Evolutionary conservation across 2,888 invertebrate species (phyloP).

Genomic region (Euplagia quadripunctaria): DNA sequence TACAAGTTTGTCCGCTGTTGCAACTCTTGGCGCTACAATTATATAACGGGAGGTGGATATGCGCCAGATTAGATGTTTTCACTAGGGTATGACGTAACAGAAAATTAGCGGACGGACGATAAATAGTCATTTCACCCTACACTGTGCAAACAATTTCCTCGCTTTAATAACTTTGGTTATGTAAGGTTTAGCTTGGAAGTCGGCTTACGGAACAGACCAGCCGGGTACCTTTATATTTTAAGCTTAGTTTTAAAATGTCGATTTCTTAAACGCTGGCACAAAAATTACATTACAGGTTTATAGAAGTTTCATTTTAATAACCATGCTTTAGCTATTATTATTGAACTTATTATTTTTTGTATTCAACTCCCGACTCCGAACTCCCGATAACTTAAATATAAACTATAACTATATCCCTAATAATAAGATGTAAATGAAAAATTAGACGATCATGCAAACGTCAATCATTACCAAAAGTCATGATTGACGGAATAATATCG

Average conservation of each 20-base stretch:
- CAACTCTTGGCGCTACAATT: conserved; percentile 52
- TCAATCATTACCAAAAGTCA: too few species aligned
- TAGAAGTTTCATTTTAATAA: too few species aligned
- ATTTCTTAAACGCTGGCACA: too few species aligned
- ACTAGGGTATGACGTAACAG: conserved; percentile 41
- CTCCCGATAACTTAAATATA: too few species aligned
- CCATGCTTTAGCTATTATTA: too few species aligned
- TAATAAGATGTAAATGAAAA: too few species aligned
- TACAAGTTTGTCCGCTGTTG: conserved; percentile 52
- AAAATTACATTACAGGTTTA: too few species aligned
- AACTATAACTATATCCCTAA: too few species aligned
- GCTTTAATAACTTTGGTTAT: conserved; percentile 16
- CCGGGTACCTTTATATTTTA: not conserved
- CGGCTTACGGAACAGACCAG: not conserved
- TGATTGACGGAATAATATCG: too few species aligned
- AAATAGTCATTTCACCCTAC: conserved; percentile 37
- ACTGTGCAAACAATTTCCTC: conserved; percentile 16
- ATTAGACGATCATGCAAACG: too few species aligned
- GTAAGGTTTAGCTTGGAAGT: conserved; percentile 3
- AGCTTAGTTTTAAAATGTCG: too few species aligned
- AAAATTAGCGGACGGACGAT: conserved; percentile 36
- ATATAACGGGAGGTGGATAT: conserved; percentile 52
- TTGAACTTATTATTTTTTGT: not conserved
- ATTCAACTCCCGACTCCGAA: not conserved
- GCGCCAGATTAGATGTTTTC: conserved; percentile 41